Base-by-base conservation (phyloP, 2,797 vertebrate genomes). In the Malacoctenus gilli region DNA sequence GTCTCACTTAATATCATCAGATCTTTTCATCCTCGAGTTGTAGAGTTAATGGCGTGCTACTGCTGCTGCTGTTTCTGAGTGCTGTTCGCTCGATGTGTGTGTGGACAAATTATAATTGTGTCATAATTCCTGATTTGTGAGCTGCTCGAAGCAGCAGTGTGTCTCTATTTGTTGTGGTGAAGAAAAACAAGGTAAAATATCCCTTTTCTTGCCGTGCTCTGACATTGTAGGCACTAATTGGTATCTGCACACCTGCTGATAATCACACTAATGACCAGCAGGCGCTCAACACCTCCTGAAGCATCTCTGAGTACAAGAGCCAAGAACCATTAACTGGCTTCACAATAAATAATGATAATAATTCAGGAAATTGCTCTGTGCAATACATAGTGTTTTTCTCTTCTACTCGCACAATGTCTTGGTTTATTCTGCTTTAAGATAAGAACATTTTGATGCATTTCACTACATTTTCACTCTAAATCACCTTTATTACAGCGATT, bases 231-330 rank as follows among this genome's bases (percentile, higher is more conserved):
- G 4, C 19, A 19, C 59, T 67, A 64, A 73, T 63, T 71, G 49
- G 36, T 37, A 47, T 56, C 21, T 53, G 49, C 59, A 61, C 83
- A 82, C 72, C 78, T 82, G 74, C 77, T 78, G 68, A 63, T 72
- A 55, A 68, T 78, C 50, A 59, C 59, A 10, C 55, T 59, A 65
- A 78, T 61, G 75, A 78, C 76, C 62, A 31, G 25, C 59, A 53
- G 42, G 32, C 25, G 9, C 44, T 48, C 19, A 47, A 39, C 61
- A 20, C 53, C 3, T 48, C 72, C 40, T 64, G 0, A 14, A 51
- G 59, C 56, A 19, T 5, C 21, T 72, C 55, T 10, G 25, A 41
- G 20, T 4, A 35, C 61, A 34, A 51, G 50, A 42, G 71, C 35
- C 40, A 48, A 48, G 19, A 28, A 41, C 23, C 37, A 55, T 57